A percentile compares a stretch with the other conserved stretches of the same genome.
Evolutionary conservation across 2,888 invertebrate species (phyloP).

Genomic region (Sisyra terminalis): DNA sequence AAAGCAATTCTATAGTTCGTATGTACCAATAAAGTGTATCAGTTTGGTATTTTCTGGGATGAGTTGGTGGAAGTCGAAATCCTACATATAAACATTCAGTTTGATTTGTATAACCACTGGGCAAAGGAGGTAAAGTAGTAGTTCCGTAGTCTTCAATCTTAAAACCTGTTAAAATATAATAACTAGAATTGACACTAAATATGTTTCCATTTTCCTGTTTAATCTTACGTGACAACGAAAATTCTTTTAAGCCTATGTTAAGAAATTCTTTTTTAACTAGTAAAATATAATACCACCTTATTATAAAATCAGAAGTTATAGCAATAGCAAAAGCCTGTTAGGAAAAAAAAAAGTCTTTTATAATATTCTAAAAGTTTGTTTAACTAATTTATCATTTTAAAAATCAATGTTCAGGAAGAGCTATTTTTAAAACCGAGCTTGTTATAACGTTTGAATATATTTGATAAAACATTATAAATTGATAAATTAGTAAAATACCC

Average conservation of each 20-base stretch:
- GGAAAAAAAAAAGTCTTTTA: conserved; percentile 4
- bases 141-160: background rate
- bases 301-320: conserved; percentile 19
- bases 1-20: conserved; percentile 34
- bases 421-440: no score
- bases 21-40: conserved; percentile 37
- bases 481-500: no score
- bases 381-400: no score
- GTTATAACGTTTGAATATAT: no score
- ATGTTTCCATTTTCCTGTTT: no score
- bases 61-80: conserved; percentile 20
- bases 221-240: conserved; percentile 18
- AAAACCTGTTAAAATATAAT: background rate
- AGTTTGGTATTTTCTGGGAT: conserved; percentile 21
- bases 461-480: no score
- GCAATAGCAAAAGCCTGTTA: conserved; percentile 21
- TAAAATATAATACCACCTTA: conserved; percentile 14
- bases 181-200: background rate
- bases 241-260: conserved; percentile 15
- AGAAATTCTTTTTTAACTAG: conserved; percentile 7
- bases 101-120: conserved; percentile 5
- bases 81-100: conserved; percentile 25
- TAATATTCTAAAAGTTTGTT: no score
- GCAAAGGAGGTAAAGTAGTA: background rate
- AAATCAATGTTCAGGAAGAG: no score